Base-by-base conservation (phyloP, 92 coral and sea anemone genomes). In the Actinernus sp. region DNA sequence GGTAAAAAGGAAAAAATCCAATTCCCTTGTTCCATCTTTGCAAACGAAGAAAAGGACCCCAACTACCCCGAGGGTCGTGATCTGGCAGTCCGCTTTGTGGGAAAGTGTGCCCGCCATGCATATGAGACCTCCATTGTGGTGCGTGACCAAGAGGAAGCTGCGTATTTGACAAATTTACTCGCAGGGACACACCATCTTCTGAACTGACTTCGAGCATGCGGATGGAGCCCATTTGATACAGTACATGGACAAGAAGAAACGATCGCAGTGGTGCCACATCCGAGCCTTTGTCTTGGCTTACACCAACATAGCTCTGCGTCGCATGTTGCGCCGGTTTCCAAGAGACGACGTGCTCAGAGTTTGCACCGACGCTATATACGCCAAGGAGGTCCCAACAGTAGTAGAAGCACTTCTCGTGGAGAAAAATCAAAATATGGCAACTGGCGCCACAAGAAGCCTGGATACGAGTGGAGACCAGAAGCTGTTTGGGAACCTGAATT, bases 311-410 rank as follows among this genome's bases (percentile, higher is more conserved):
- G 72, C 61, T 0, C 18, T 73, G 60, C 71, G 71, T 0, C 18
- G 77, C 36, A 73, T 73, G 81, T 22, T 61, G 5, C 51, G 81
- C 49, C 81, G 63, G 11, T 73, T 73, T 22, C 81, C 32, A 6
- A 37, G 55, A 45, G 59, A 61, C 12, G 81, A 60, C 6, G 81
- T 73, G 31, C 63, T 73, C 53, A 26, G 71, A 26, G 71, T 61
- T 16, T 73, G 81, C 63, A 73, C 81, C 7, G 81, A 73, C 54
- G 71, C 81, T 53, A 73, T 73, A 17, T 73, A 73, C 64, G 81
- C 71, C 51, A 61, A 61, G 51, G 19, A 43, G 11, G 28, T 73
- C 4, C 81, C 81, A 4, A 9, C 0, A 25, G 36, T n/a, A 55
- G 67, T 41, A 23, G 26, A 27, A 31, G 78, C 27, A 30, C 1